phyloP scores from a whole-genome alignment of 1,140 invertebrate genomes.

The Drosophila nigromelanica region DNA sequence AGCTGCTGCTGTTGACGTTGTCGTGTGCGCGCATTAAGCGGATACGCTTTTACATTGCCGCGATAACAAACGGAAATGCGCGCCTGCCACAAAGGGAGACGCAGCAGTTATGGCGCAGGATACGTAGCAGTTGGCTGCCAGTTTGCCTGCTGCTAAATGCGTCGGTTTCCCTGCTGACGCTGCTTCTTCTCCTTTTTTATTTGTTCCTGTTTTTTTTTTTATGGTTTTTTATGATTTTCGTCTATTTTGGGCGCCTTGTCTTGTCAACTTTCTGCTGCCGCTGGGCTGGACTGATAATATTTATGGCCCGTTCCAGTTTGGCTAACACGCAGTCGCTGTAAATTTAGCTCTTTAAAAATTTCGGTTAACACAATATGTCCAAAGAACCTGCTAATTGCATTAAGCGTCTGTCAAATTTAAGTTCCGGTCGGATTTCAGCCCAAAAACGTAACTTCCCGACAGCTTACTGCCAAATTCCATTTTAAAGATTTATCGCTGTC shows the following conservation, averaged over 20 bases:
- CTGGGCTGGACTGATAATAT: constrained; percentile 58
- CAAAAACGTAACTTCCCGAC: constrained; percentile 38
- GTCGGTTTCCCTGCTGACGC: constrained; percentile 36
- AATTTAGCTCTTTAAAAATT: constrained; percentile 13
- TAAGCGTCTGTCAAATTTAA: constrained; percentile 53
- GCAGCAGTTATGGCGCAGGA: constrained; percentile 41
- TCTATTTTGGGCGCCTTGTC: constrained; percentile 21
- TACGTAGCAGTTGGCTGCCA: constrained; percentile 59
- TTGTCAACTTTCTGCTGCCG: constrained; percentile 33
- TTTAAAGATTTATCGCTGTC: constrained; percentile 70
- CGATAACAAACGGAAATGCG: constrained; percentile 80
- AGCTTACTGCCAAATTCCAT: constrained; percentile 72
- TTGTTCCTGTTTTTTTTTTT: background rate
- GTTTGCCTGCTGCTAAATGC: constrained; percentile 74
- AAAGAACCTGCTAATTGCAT: constrained; percentile 21
- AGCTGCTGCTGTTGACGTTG: constrained; percentile 20
- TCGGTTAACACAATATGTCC: background rate
- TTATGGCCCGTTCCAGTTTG: constrained; percentile 49
- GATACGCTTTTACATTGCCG: constrained; percentile 78
- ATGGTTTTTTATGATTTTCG: constrained; percentile 16
- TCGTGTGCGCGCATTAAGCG: constrained; percentile 61
- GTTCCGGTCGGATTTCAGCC: constrained; percentile 8
- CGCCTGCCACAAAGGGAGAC: constrained; percentile 48
- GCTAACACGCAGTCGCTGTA: constrained; percentile 8
- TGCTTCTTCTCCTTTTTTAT: background rate